Conservation (phyloP, 2,888 invertebrate genomes). For the Drosophila koepferae region DNA sequence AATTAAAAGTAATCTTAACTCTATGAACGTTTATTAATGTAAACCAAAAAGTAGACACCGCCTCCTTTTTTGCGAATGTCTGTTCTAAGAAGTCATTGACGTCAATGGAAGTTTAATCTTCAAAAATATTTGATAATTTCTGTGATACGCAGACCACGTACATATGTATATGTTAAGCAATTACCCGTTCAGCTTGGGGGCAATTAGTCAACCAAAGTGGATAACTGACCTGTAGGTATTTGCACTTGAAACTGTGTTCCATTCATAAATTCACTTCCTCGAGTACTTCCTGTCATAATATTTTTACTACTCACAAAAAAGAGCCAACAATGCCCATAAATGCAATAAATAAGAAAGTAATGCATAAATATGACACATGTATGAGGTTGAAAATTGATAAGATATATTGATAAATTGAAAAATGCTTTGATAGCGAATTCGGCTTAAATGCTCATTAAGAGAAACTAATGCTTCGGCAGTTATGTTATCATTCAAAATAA, state of each 20-base stretch:
- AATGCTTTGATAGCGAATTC: conserved; percentile 45
- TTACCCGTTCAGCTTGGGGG: conserved; percentile 6
- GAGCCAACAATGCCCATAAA: background rate
- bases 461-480: conserved; percentile 36
- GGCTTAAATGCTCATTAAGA: conserved; percentile 47
- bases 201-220: conserved; percentile 20
- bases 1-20: background rate
- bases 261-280: conserved; percentile 54
- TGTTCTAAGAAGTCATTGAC: conserved; percentile 39
- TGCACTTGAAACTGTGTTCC: conserved; percentile 10
- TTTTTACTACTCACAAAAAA: conserved; percentile 19
- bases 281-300: conserved; percentile 35
- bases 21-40: background rate
- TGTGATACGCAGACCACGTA: background rate
- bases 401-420: conserved; percentile 8
- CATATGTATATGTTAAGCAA: conserved; percentile 2
- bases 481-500: conserved; percentile 66
- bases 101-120: conserved; percentile 38
- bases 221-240: conserved; percentile 47
- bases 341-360: conserved; percentile 51
- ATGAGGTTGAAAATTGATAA: conserved; percentile 10
- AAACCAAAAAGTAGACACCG: background rate
- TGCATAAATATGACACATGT: conserved; percentile 48
- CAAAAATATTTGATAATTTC: conserved; percentile 21
- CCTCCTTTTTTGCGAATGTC: background rate